phyloP scores from a whole-genome alignment of 2,888 invertebrate species.

The Ormyrus pomaceus region DNA sequence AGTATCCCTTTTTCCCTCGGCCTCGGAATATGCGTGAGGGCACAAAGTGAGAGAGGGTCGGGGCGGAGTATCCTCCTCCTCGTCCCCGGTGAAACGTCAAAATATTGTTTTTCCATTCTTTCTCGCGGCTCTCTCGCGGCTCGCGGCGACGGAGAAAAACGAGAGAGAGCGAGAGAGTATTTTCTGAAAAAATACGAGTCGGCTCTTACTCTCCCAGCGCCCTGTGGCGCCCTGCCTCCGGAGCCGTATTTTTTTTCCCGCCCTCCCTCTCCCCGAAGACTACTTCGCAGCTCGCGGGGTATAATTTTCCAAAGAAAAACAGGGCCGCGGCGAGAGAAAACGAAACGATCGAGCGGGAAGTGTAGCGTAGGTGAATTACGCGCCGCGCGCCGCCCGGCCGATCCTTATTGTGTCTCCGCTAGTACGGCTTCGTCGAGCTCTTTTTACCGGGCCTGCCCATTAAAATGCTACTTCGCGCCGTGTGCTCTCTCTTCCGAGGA shows the following conservation, averaged over 20 bases:
- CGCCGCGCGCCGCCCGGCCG: background rate
- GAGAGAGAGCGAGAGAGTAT: slow-evolving; percentile 60
- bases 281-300: slow-evolving; percentile 57
- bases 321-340: slow-evolving; percentile 57
- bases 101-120: slow-evolving; percentile 76
- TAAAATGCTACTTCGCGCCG: too few species aligned
- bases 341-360: slow-evolving; percentile 51
- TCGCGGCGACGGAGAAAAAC: slow-evolving; percentile 62
- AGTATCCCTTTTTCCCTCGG: slow-evolving; percentile 1
- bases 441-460: too few species aligned
- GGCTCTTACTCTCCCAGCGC: slow-evolving; percentile 3
- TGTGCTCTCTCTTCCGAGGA: background rate
- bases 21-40: background rate
- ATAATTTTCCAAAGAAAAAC: slow-evolving; percentile 68
- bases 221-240: background rate
- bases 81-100: slow-evolving; percentile 66
- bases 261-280: slow-evolving; percentile 58
- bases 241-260: slow-evolving; percentile 30
- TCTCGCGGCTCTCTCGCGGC: slow-evolving; percentile 64
- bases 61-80: slow-evolving; percentile 61
- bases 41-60: background rate
- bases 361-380: background rate
- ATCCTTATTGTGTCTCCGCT: background rate
- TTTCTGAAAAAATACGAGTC: slow-evolving; percentile 74
- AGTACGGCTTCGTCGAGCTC: background rate